These are phyloP conservation scores for Cichladusa arquata DNA, from an alignment of 2,113 vertebrate species.

Conservation along the genomic window DNA sequence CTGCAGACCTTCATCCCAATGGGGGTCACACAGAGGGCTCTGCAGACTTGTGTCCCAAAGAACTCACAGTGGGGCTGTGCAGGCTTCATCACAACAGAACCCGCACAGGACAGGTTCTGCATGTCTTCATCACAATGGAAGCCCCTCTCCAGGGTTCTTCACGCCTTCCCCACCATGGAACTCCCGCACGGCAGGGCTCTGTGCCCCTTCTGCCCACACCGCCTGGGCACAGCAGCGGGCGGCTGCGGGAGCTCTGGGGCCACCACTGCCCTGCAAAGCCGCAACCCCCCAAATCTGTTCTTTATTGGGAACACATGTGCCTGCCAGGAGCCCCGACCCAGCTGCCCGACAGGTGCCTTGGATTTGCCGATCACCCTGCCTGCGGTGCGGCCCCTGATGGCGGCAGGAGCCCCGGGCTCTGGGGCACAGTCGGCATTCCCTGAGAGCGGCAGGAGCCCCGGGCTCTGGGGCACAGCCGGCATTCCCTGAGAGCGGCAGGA, in stretches of 20 bases:
- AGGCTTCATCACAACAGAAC: not conserved
- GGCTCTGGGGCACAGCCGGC: not conserved
- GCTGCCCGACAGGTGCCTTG: no score
- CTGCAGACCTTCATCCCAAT: not conserved
- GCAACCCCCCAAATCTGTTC: rapidly evolving
- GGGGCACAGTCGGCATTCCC: no score
- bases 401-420: no score
- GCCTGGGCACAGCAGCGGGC: rapidly evolving
- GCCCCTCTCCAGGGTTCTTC: not conserved
- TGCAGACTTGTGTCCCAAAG: not conserved
- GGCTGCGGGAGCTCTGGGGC: rapidly evolving
- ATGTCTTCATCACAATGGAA: not conserved
- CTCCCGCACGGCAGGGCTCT: rapidly evolving
- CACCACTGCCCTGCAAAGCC: no score
- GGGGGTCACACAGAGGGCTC: rapidly evolving
- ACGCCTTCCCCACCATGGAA: rapidly evolving
- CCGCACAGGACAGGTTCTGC: rapidly evolving
- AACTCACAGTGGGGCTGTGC: not conserved
- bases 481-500: no score
- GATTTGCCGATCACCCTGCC: rapidly evolving
- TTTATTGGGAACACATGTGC: rapidly evolving
- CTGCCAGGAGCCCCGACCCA: not conserved
- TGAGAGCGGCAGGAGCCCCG: not conserved
- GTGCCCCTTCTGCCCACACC: rapidly evolving
- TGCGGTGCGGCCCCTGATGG: no score